Percentiles rank a stretch among this genome's conserved stretches.
phyloP scores from a whole-genome alignment of 1,140 invertebrate species.

The Coptotermes formosanus region DNA sequence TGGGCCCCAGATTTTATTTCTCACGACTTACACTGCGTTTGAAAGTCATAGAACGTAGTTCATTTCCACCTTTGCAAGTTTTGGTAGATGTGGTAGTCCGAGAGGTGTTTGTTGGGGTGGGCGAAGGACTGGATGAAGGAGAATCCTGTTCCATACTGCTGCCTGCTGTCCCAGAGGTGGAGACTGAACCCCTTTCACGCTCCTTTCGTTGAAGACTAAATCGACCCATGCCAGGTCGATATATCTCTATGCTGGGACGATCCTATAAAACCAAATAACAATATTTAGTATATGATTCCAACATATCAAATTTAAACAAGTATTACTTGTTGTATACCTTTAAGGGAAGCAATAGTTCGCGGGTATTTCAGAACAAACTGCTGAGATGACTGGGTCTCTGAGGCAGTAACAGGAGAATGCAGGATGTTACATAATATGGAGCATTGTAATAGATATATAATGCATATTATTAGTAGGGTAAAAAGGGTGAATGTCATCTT shows the following conservation, averaged over 20 bases:
- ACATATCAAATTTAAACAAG: background rate
- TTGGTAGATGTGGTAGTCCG: background rate
- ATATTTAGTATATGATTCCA: background rate
- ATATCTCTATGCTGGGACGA: constrained; percentile 68
- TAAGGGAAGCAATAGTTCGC: constrained; percentile 21
- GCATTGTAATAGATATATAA: too few species aligned
- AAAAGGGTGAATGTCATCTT: too few species aligned
- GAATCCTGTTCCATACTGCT: constrained; percentile 32
- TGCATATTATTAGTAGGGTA: too few species aligned
- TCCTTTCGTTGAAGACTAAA: constrained; percentile 65
- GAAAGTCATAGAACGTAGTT: constrained; percentile 29
- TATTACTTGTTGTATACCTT: constrained; percentile 32
- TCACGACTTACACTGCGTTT: constrained; percentile 32
- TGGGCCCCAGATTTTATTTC: constrained; percentile 3
- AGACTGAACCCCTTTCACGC: constrained; percentile 50
- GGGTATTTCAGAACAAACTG: too few species aligned
- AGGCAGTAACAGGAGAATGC: too few species aligned
- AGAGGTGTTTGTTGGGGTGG: constrained; percentile 20
- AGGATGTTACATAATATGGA: too few species aligned
- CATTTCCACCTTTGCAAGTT: background rate
- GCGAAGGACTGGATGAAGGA: constrained; percentile 30
- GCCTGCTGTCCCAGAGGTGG: background rate
- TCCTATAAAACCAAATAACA: constrained; percentile 52
- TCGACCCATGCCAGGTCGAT: constrained; percentile 70
- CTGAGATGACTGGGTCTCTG: too few species aligned